These are phyloP conservation scores for Sisor rabdophorus DNA, from an alignment of 2,113 vertebrate genomes.

Conservation along the genomic window DNA sequence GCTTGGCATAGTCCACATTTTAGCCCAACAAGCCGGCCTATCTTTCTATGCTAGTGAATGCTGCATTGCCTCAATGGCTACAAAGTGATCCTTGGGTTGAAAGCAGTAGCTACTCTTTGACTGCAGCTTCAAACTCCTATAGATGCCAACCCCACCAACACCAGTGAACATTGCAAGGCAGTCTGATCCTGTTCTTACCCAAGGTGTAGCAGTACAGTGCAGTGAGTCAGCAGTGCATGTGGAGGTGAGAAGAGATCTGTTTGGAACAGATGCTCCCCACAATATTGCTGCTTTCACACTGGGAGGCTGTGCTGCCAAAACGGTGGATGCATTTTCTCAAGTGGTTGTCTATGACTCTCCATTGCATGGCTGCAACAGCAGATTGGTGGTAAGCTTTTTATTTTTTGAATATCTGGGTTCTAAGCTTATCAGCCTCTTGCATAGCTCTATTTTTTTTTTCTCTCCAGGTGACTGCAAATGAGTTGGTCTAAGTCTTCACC, in stretches of 20 bases:
- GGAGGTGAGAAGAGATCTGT: conserved; percentile 59
- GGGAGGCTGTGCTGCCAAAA: conserved; percentile 53
- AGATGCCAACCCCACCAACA: not conserved
- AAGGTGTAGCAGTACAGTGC: conserved; percentile 4
- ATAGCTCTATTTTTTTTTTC: too few species aligned
- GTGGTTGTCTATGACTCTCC: conserved; percentile 50
- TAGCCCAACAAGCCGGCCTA: not conserved
- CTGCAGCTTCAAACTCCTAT: not conserved
- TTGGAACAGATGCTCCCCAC: conserved; percentile 61
- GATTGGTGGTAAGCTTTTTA: conserved; percentile 18
- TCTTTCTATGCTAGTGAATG: not conserved
- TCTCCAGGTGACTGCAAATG: conserved; percentile 54
- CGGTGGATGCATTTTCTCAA: conserved; percentile 12
- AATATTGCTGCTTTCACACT: conserved; percentile 54
- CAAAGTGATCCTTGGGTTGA: not conserved
- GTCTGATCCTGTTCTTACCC: conserved; percentile 27
- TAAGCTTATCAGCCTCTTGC: not conserved
- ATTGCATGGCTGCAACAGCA: conserved; percentile 57
- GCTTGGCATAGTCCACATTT: not conserved
- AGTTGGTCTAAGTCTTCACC: conserved; percentile 58
- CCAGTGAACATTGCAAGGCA: conserved; percentile 2
- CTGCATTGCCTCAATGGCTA: not conserved
- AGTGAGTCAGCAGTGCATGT: conserved; percentile 49
- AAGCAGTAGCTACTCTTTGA: not conserved
- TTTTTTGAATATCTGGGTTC: too few species aligned